A percentile compares a stretch with the other conserved stretches of the same genome.
Conservation (phyloP, 2,113 vertebrate genomes). For the Rutilus rutilus region DNA sequence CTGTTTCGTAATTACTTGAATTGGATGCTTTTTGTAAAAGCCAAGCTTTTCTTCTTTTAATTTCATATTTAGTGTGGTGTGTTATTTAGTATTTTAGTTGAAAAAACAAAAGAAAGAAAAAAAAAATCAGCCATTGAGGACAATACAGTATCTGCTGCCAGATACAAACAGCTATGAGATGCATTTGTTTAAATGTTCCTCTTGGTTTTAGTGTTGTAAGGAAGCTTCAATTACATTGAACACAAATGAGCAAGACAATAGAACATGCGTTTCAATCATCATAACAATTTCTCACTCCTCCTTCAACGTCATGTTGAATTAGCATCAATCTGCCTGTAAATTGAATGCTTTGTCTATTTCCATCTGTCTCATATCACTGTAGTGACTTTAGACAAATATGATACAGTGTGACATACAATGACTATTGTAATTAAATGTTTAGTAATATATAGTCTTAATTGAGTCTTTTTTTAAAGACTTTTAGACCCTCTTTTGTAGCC, state of each 20-base stretch:
- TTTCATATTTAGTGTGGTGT: not conserved
- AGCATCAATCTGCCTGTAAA: constrained; percentile 16
- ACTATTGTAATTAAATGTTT: no score
- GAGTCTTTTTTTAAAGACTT: not conserved
- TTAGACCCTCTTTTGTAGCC: not conserved
- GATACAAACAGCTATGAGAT: constrained; percentile 9
- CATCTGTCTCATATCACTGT: not conserved
- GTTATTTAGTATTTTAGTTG: constrained; percentile 7
- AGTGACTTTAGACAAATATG: not conserved
- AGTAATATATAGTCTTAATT: no score
- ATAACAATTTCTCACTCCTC: not conserved
- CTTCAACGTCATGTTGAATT: constrained; percentile 28
- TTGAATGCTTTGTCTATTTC: constrained; percentile 4
- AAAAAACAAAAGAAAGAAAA: not conserved
- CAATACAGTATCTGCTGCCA: not conserved
- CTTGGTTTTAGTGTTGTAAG: not conserved
- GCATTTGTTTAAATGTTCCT: constrained; percentile 31
- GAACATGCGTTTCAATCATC: constrained; percentile 2
- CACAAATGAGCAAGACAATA: constrained; percentile 10
- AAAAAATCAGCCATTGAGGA: not conserved
- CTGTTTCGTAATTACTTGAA: constrained; percentile 25
- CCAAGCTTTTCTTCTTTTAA: not conserved
- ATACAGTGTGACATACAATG: not conserved
- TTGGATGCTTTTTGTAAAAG: not conserved
- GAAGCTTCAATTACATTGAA: not conserved